phyloP scores from a whole-genome alignment of 2,888 invertebrate species.

The Rhagonycha lutea region DNA sequence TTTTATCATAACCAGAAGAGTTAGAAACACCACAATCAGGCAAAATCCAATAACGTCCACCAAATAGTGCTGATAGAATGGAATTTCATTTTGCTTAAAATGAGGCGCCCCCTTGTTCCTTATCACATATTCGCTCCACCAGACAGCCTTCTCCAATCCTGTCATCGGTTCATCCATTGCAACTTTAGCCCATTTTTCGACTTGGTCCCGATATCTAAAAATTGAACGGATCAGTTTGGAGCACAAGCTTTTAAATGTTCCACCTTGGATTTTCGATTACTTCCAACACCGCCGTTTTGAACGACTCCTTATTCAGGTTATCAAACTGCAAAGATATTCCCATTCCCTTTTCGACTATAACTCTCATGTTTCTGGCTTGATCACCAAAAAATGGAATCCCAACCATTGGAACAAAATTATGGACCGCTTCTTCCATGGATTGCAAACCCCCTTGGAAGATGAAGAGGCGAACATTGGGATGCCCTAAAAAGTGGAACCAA shows the following conservation, averaged over 20 bases:
- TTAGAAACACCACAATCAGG: background rate
- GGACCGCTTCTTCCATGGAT: constrained; percentile 54
- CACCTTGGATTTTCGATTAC: constrained; percentile 32
- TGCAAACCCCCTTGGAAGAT: constrained; percentile 57
- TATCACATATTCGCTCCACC: background rate
- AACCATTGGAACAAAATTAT: constrained; percentile 51
- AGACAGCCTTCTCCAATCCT: background rate
- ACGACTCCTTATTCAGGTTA: constrained; percentile 12
- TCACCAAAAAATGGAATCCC: constrained; percentile 54
- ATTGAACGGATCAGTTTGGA: background rate
- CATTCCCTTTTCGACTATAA: constrained; percentile 13
- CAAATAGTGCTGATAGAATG: background rate
- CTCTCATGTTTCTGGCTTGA: constrained; percentile 32
- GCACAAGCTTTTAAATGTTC: background rate
- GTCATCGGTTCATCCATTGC: constrained; percentile 4
- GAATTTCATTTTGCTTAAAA: background rate
- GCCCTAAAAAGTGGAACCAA: constrained; percentile 37
- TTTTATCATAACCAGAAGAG: background rate
- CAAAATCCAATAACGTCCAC: background rate
- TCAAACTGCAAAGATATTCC: constrained; percentile 19
- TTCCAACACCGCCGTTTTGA: constrained; percentile 26
- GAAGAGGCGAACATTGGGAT: constrained; percentile 56
- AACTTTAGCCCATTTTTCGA: background rate
- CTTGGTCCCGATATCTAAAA: background rate
- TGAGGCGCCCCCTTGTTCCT: background rate